Evolutionary conservation across 2,797 vertebrate species (phyloP), one percentile per base, ranked within the genome.

Genomic region (Eutrigla gurnardus): DNA sequence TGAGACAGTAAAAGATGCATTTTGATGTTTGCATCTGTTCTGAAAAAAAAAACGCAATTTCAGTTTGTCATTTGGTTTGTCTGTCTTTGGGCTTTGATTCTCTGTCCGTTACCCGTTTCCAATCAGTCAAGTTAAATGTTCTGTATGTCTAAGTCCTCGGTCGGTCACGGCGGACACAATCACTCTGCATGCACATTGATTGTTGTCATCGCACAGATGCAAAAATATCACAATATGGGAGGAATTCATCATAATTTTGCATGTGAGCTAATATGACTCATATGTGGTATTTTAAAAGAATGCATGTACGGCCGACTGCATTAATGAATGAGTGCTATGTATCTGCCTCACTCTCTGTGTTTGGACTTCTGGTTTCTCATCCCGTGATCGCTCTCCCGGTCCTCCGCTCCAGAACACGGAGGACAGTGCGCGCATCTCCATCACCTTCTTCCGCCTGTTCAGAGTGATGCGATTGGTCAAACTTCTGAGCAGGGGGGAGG

Each of bases 371-470:
- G 17, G 66, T 33, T 37, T 68, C 9, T 59, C 40, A 35, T 40
- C 15, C 13, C 12, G 11, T 79, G 37, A 69, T 72, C 49, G 3
- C 37, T 68, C 25, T 58, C 50, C 25, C 2, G 83, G 73, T 87
- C 91, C n/a, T 65, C n/a, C 40, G 0, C 60, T 89, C 82, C 94
- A 99, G 98, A 99, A 97, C 93, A 97, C 96, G 0, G 97, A 99
- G 88, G 98, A 99, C 94, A 99, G 96, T 54, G 97, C 97, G 83
- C 96, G 97, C 74, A 98, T 99, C 93, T 99, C 98, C 91, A 99
- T 99, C 95, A 99, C 98, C 50, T 99, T 99, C 94, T 99, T 99
- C 92, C 97, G 98, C 80, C 95, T 99, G 84, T 99, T 99, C 94
- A 95, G 98, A 70, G 98, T 99, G 80, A 99, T 99, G 98, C 95